Percentiles rank a stretch among this genome's conserved stretches.
Evolutionary conservation across 2,113 vertebrate genomes (phyloP).

Genomic region (Dipodomys stephensi): DNA sequence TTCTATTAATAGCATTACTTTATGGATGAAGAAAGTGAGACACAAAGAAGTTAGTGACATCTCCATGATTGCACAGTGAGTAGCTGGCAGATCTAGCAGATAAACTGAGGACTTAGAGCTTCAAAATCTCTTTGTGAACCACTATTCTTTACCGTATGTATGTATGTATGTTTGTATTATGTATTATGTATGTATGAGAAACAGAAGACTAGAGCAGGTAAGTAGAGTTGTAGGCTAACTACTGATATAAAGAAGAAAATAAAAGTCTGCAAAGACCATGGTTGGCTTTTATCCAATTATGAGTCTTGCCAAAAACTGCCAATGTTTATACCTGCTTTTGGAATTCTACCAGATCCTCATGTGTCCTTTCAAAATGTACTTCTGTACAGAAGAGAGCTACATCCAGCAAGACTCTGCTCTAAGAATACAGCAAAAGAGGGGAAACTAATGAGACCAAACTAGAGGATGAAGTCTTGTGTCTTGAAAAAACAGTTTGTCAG

Average conservation of each 20-base stretch:
- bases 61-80: not conserved
- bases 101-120: not conserved
- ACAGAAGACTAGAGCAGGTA: not conserved
- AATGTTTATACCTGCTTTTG: not conserved
- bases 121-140: not conserved
- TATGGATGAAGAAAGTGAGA: constrained; percentile 9
- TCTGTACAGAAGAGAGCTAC: not conserved
- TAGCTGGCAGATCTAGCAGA: not conserved
- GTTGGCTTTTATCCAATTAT: not conserved
- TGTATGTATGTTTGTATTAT: too few species aligned
- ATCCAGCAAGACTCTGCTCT: not conserved
- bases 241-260: not conserved
- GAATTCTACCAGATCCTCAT: not conserved
- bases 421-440: not conserved
- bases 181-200: not conserved
- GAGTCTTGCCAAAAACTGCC: not conserved
- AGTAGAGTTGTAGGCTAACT: not conserved
- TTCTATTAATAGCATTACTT: not conserved
- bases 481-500: not conserved
- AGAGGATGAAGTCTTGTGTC: not conserved
- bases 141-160: not conserved
- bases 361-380: not conserved
- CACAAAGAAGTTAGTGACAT: not conserved
- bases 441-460: not conserved
- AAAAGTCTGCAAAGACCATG: not conserved